phyloP scores from a whole-genome alignment of 1,140 invertebrate species.

The Branchinecta lynchi region DNA sequence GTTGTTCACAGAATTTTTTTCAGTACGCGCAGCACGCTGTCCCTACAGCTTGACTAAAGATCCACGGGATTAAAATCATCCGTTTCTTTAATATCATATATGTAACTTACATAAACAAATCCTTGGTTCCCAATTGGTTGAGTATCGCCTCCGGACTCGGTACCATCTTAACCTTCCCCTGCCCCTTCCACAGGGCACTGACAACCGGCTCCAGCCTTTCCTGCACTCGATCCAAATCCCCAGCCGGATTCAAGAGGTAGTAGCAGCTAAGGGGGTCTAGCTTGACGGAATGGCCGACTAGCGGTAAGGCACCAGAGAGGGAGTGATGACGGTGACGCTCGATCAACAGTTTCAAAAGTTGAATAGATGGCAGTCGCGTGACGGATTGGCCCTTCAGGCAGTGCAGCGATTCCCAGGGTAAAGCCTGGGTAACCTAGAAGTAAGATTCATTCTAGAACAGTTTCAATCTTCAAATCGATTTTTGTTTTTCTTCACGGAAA shows the following conservation, averaged over 20 bases:
- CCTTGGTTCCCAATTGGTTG: conserved; percentile 39
- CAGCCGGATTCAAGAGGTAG: conserved; percentile 49
- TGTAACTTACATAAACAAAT: conserved; percentile 46
- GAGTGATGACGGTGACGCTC: background rate
- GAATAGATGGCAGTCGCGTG: background rate
- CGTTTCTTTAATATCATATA: conserved; percentile 13
- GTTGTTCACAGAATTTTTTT: too few species aligned
- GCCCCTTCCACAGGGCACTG: conserved; percentile 44
- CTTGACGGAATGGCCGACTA: conserved; percentile 38
- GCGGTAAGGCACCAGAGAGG: conserved; percentile 32
- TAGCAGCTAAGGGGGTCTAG: conserved; percentile 37
- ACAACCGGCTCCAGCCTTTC: conserved; percentile 44
- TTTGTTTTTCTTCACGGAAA: background rate
- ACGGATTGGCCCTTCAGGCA: background rate
- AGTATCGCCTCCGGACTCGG: conserved; percentile 42
- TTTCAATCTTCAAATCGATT: background rate
- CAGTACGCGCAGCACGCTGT: background rate
- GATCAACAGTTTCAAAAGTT: background rate
- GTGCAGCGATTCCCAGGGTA: background rate
- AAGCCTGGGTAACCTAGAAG: background rate
- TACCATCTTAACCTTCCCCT: conserved; percentile 39
- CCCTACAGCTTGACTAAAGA: background rate
- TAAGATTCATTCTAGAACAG: background rate
- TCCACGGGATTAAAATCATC: background rate
- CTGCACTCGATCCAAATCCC: conserved; percentile 50